Evolutionary conservation across 2,797 vertebrate genomes (phyloP).

Genomic region (Enteromius anoplus): DNA sequence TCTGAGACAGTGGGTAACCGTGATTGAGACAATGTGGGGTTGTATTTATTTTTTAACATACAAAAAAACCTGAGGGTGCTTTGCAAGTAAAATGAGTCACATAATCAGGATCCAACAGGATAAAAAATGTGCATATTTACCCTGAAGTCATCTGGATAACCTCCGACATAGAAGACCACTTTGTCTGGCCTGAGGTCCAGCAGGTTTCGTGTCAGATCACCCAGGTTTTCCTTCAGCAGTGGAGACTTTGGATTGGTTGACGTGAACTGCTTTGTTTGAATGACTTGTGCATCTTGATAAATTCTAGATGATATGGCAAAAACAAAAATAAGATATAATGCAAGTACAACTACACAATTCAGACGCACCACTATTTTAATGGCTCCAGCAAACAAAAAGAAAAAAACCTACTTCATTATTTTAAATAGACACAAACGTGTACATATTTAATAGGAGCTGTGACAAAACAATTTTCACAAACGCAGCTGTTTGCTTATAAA

Average conservation of each 20-base stretch:
- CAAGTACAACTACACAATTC: neutral
- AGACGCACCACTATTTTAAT: neutral
- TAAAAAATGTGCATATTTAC: conserved; percentile 64
- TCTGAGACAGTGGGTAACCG: too few species aligned
- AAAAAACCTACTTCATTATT: neutral
- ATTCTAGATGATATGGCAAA: conserved; percentile 66
- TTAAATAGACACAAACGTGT: neutral
- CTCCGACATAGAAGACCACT: conserved; percentile 81
- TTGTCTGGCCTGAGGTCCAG: conserved; percentile 70
- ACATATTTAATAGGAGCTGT: neutral
- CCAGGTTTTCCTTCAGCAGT: accelerated
- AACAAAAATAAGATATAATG: neutral
- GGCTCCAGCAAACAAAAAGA: neutral
- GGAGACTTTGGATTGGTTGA: accelerated
- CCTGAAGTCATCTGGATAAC: conserved; percentile 75
- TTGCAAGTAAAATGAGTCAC: neutral
- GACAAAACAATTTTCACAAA: neutral
- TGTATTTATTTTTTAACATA: too few species aligned
- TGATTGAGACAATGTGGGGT: too few species aligned
- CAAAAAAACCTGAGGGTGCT: too few species aligned
- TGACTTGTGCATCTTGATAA: conserved; percentile 75
- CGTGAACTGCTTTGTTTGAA: conserved; percentile 61
- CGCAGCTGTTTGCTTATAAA: neutral
- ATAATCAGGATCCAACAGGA: neutral
- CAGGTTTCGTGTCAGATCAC: conserved; percentile 66